Base-by-base conservation (phyloP, 2,888 invertebrate genomes). In the Melieria omissa region DNA sequence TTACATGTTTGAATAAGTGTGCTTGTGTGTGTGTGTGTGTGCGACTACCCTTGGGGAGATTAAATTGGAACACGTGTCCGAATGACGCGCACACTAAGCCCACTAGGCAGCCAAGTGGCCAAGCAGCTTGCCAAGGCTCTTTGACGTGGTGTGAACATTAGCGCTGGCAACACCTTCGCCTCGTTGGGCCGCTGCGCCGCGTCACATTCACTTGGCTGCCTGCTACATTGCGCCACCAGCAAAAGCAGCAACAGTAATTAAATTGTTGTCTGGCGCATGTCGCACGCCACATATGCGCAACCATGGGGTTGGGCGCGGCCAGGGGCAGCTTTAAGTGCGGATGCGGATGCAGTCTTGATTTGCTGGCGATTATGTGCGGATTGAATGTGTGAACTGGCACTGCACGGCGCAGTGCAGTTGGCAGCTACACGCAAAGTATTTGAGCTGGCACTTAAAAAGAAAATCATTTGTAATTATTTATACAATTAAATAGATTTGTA, bases 101-200 rank as follows among this genome's bases (percentile, higher is more conserved):
- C 41, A 58, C 57, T 29, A 29, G 29, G 29, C 29, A 29, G 29
- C 29, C 29, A 29, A 29, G 29, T 3, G 29, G 29, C 29, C 29
- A 29, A 29, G 29, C 29, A 29, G 29, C 29, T 29, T 29, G 29
- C 29, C 29, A 29, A 29, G 77, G 77, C 79, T 74, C 75, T 75
- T 80, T 76, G 78, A 81, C 79, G 78, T 75, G 77, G 78, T 80
- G 81, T 75, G 81, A 82, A 80, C 80, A 80, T 77, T 75, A 76
- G 29, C 61, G 67, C 60, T 67, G 67, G 67, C 67, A 67, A 67
- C 29, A 29, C 29, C 29, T 29, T 29, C 29, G 29, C 29, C 29
- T 29, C 29, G 29, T 29, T 29, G 29, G 29, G 29, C 29, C 29
- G 29, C 29, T 3, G 29, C 29, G 29, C 29, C 29, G 52, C 60